A percentile compares a stretch with the other conserved stretches of the same genome.
Conservation (phyloP, 2,797 vertebrate species). For the Anas flavirostris region DNA sequence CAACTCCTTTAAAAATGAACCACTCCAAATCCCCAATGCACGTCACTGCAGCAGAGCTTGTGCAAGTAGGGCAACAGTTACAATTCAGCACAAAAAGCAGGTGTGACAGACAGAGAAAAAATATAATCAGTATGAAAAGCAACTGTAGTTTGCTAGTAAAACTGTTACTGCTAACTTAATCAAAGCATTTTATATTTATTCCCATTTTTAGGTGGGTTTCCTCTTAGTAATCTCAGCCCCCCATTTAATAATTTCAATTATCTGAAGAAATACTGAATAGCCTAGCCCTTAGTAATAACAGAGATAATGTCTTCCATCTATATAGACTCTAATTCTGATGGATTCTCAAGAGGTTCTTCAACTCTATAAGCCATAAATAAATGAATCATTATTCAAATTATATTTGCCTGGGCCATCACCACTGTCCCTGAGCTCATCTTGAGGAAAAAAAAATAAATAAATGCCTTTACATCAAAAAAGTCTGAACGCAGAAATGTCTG, state of each 20-base stretch:
- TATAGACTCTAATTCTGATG: not conserved
- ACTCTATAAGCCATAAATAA: not conserved
- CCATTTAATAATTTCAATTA: not conserved
- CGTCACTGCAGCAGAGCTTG: not conserved
- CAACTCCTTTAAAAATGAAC: slow-evolving; percentile 3
- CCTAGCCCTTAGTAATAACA: not conserved
- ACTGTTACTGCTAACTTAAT: not conserved
- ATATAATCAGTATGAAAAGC: not conserved
- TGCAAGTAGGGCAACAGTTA: not conserved
- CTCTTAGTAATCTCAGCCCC: not conserved
- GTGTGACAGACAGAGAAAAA: not conserved
- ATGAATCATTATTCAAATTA: not conserved
- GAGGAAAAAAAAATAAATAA: not conserved
- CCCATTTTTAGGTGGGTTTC: not conserved
- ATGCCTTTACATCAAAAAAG: not conserved
- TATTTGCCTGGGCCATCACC: not conserved
- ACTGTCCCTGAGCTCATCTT: not conserved
- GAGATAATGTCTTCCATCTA: not conserved
- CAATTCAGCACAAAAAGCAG: not conserved
- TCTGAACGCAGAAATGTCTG: not conserved
- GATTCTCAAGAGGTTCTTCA: not conserved
- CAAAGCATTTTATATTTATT: not conserved
- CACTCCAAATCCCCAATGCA: not conserved
- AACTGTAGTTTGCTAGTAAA: not conserved
- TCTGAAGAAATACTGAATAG: not conserved